Evolutionary conservation across 2,888 invertebrate genomes (phyloP).

Genomic region (Thumatha senex): DNA sequence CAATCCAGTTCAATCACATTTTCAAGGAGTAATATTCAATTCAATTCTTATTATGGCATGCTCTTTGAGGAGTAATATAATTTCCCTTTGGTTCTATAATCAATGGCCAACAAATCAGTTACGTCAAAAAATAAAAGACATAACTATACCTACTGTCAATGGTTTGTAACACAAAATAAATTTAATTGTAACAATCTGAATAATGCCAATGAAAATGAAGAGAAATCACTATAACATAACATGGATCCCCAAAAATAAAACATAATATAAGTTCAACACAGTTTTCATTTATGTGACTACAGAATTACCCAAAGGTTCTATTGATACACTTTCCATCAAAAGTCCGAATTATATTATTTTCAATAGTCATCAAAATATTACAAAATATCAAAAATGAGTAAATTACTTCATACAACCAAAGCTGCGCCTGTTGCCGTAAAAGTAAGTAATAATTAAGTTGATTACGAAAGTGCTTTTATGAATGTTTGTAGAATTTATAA

Average conservation of each 20-base stretch:
- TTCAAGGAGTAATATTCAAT: no score
- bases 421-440: constrained; percentile 10
- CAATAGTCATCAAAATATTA: neutral
- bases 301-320: no score
- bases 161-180: neutral
- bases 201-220: neutral
- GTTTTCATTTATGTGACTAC: no score
- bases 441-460: constrained; percentile 4
- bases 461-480: no score
- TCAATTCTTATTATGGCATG: no score
- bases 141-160: neutral
- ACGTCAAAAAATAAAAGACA: constrained; percentile 3
- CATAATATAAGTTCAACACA: neutral
- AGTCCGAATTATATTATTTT: neutral
- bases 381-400: constrained; percentile 5
- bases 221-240: neutral
- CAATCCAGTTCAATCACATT: no score
- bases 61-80: no score
- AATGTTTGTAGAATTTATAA: no score
- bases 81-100: neutral
- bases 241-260: neutral
- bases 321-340: no score
- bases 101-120: neutral
- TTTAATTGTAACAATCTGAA: neutral
- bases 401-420: constrained; percentile 9